Conservation (phyloP, 1,140 invertebrate species). For the Vanessa atalanta region DNA sequence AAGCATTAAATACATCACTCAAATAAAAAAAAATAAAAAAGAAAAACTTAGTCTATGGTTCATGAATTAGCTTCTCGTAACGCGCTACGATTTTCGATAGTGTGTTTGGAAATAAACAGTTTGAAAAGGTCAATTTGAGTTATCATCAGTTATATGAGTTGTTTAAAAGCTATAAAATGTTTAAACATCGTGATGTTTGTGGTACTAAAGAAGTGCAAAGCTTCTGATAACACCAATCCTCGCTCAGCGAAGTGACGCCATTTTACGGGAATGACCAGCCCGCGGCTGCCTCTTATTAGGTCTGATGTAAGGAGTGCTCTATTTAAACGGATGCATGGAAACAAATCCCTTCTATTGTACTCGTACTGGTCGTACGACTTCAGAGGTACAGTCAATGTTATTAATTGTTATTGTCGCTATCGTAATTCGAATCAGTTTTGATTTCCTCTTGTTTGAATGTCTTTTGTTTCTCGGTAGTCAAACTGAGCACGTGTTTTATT, state of each 20-base stretch:
- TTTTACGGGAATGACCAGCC: constrained; percentile 81
- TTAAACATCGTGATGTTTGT: constrained; percentile 56
- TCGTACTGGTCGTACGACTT: constrained; percentile 79
- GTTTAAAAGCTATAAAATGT: constrained; percentile 61
- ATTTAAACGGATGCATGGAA: constrained; percentile 76
- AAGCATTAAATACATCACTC: constrained; percentile 20
- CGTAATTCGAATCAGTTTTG: constrained; percentile 69
- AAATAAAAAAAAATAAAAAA: constrained; percentile 42
- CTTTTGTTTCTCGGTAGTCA: constrained; percentile 75
- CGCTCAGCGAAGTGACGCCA: constrained; percentile 79
- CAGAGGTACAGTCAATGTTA: constrained; percentile 62
- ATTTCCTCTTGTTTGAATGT: constrained; percentile 73
- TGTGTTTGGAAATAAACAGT: constrained; percentile 79
- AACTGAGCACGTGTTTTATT: constrained; percentile 67
- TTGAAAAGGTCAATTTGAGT: constrained; percentile 54
- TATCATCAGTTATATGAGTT: constrained; percentile 53
- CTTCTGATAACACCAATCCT: constrained; percentile 75
- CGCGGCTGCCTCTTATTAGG: constrained; percentile 77
- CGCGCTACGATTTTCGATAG: constrained; percentile 70
- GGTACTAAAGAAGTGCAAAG: constrained; percentile 57
- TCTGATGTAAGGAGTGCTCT: constrained; percentile 75
- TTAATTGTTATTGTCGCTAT: constrained; percentile 59
- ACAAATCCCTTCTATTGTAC: constrained; percentile 73
- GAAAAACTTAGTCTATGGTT: constrained; percentile 67
- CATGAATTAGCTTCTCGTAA: constrained; percentile 78